These are phyloP conservation scores for Coptodon rendalli DNA, from an alignment of 2,113 vertebrate species.

Conservation along the genomic window DNA sequence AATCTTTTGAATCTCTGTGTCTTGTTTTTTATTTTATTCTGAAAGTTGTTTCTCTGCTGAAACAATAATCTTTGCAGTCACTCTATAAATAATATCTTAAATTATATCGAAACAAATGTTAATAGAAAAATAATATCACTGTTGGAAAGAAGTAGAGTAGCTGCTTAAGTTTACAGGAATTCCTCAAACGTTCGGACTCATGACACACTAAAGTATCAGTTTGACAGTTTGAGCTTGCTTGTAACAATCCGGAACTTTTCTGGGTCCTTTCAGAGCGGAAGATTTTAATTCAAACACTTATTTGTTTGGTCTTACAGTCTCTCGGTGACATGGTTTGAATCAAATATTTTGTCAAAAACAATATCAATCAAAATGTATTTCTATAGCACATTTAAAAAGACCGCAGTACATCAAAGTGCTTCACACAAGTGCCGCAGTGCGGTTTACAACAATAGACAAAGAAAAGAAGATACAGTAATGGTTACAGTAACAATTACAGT, in stretches of 20 bases:
- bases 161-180: not conserved
- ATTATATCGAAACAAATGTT: not conserved
- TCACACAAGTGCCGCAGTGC: not conserved
- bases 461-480: not conserved
- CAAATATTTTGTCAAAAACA: not conserved
- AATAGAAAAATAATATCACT: not conserved
- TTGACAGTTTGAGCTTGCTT: not conserved
- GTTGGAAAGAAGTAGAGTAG: not conserved
- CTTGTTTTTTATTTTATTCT: not conserved
- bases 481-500: not conserved
- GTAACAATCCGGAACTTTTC: not conserved
- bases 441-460: not conserved
- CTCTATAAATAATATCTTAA: not conserved
- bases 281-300: not conserved
- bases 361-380: not conserved
- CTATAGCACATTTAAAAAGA: not conserved
- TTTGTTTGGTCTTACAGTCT: not conserved
- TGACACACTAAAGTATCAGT: not conserved
- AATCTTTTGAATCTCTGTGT: not conserved
- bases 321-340: not conserved
- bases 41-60: not conserved
- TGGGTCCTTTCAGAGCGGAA: not conserved
- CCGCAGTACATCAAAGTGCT: not conserved
- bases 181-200: not conserved
- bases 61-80: not conserved